Percentiles rank a stretch among this genome's conserved stretches.
These are phyloP conservation scores for Thymelicus acteon DNA, from an alignment of 2,888 invertebrate species.

Conservation along the genomic window DNA sequence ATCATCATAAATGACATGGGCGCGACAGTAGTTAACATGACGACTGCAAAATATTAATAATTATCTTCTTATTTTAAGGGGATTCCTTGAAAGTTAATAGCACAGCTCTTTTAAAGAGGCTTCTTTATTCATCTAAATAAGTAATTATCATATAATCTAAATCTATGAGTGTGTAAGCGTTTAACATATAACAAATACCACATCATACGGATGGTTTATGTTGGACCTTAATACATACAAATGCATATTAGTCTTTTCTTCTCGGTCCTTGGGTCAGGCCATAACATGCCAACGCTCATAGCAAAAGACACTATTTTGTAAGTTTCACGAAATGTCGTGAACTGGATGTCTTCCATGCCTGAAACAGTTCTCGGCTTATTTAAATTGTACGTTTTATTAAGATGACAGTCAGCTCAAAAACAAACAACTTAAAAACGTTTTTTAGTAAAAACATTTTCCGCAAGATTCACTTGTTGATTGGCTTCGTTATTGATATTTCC, in stretches of 20 bases:
- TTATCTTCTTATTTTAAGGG: no score
- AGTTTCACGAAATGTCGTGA: constrained; percentile 57
- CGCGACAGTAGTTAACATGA: constrained; percentile 34
- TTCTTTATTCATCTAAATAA: neutral
- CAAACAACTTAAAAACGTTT: no score
- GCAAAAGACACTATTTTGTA: constrained; percentile 56
- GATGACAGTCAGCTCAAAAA: no score
- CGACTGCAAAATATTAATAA: constrained; percentile 43
- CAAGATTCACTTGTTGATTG: no score
- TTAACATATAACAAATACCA: no score
- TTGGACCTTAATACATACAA: constrained; percentile 48
- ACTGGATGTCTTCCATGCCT: constrained; percentile 40
- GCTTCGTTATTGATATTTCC: no score
- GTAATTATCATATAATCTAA: neutral
- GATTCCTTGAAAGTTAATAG: no score
- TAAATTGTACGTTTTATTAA: no score
- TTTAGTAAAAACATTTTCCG: no score
- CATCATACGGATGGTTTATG: no score
- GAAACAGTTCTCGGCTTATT: neutral
- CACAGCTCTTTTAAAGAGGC: no score
- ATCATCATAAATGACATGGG: constrained; percentile 49
- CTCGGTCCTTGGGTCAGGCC: constrained; percentile 56
- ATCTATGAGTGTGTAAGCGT: no score
- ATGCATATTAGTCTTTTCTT: constrained; percentile 49
- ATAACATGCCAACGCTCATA: constrained; percentile 55